Percentiles rank a stretch among this genome's conserved stretches.
These are phyloP conservation scores for Cynopterus sphinx DNA, from an alignment of 2,797 vertebrate genomes.

Conservation along the genomic window DNA sequence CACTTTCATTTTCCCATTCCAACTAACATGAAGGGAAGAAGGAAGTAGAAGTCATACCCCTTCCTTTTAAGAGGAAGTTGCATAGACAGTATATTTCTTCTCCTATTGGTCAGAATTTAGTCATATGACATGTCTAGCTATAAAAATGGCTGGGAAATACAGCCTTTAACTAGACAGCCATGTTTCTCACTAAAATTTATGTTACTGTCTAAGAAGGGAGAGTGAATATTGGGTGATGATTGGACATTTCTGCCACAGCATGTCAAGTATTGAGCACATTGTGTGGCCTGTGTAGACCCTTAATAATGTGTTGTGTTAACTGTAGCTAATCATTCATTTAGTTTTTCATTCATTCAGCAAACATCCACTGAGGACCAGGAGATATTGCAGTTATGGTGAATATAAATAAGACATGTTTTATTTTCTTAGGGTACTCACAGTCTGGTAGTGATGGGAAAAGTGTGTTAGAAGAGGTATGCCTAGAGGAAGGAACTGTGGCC, in stretches of 20 bases:
- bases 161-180: not conserved
- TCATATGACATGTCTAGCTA: not conserved
- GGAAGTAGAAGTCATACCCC: not conserved
- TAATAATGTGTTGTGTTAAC: not conserved
- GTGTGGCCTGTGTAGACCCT: not conserved
- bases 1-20: not conserved
- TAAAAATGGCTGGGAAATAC: not conserved
- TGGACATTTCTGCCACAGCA: not conserved
- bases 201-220: not conserved
- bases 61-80: not conserved
- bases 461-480: not conserved
- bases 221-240: not conserved
- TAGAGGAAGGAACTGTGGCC: not conserved
- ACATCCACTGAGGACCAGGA: not conserved
- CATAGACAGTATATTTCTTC: not conserved
- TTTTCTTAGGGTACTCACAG: not conserved
- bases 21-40: not conserved
- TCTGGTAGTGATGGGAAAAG: not conserved
- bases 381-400: not conserved
- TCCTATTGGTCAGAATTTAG: not conserved
- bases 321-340: constrained; percentile 11
- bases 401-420: not conserved
- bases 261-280: not conserved
- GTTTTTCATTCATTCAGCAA: not conserved
- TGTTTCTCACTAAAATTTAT: not conserved